Base-by-base conservation (phyloP, 2,888 invertebrate genomes). In the Tipula unca region DNA sequence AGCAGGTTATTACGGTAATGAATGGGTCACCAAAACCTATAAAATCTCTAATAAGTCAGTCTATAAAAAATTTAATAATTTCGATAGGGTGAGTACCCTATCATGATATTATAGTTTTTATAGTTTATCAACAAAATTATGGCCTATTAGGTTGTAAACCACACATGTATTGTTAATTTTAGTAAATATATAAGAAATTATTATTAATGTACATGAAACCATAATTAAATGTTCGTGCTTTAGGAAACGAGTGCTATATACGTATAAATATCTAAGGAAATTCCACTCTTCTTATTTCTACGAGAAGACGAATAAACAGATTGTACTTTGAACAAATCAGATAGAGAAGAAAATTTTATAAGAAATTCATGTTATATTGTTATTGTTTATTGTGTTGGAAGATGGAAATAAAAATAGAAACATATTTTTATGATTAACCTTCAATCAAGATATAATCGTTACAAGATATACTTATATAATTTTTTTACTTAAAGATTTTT, bases 361-460 rank as follows among this genome's bases (percentile, higher is more conserved):
- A 25, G 25, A 25, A 25, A 10, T 25, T 69, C 17, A 48, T 3
- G 3, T 48, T 20, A 8, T 69, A 25, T 10, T 69, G 10, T 69
- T 69, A 10, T 54, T 69, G 25, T 69, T 3, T 48, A 3, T 17
- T 69, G 69, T 20, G 20, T 25, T 69, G 6, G 69, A 25, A 69
- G 69, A 69, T 69, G 20, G 69, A 69, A 69, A 69, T 25, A 69
- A 69, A 69, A 69, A 69, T 25, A 69, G 69, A 69, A 69, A 69
- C 69, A 69, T 69, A 69, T 69, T 69, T 69, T 69, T 69, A 69
- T 69, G 69, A 69, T 69, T 69, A 69, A 69, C 69, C 69, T 69
- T 69, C 69, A 69, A 69, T 69, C 25, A 13, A 69, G 69, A 69
- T 69, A 69, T 69, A 69, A 69, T 69, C 69, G 10, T 69, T 69